Conservation (phyloP, 2,797 vertebrate species). For the Enteromius mattozi region DNA sequence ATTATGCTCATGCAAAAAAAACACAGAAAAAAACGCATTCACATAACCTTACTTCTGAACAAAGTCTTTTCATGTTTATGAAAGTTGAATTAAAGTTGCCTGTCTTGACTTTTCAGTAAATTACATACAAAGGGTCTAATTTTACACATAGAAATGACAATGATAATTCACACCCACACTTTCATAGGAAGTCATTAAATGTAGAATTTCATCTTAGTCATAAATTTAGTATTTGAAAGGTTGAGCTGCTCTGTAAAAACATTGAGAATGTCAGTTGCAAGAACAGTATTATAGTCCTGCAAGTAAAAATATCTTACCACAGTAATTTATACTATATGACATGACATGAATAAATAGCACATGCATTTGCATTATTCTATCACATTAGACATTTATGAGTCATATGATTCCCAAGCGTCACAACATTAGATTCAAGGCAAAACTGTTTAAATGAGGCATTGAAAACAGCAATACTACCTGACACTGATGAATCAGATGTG, state of each 20-base stretch:
- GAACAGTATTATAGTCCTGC: constrained; percentile 36
- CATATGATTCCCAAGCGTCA: constrained; percentile 28
- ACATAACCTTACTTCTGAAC: not conserved
- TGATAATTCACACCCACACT: constrained; percentile 30
- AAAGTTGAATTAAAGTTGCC: constrained; percentile 1
- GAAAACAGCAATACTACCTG: constrained; percentile 20
- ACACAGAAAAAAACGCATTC: not conserved
- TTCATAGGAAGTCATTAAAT: constrained; percentile 29
- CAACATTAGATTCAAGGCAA: constrained; percentile 30
- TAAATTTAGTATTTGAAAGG: constrained; percentile 34
- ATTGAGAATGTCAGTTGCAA: constrained; percentile 28
- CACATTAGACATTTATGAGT: constrained; percentile 42
- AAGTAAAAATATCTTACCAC: constrained; percentile 37
- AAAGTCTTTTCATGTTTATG: not conserved
- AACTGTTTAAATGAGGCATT: constrained; percentile 12
- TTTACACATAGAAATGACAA: constrained; percentile 7
- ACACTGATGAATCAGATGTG: constrained; percentile 31
- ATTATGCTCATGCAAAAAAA: not conserved
- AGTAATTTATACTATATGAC: constrained; percentile 53
- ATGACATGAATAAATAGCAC: constrained; percentile 60
- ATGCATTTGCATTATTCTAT: constrained; percentile 57
- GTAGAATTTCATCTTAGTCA: constrained; percentile 23
- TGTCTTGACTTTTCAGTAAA: constrained; percentile 15
- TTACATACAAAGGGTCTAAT: constrained; percentile 8
- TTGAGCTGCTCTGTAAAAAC: constrained; percentile 46